These are phyloP conservation scores for Pyrrhosoma nymphula DNA, from an alignment of 2,888 invertebrate genomes.

Conservation along the genomic window DNA sequence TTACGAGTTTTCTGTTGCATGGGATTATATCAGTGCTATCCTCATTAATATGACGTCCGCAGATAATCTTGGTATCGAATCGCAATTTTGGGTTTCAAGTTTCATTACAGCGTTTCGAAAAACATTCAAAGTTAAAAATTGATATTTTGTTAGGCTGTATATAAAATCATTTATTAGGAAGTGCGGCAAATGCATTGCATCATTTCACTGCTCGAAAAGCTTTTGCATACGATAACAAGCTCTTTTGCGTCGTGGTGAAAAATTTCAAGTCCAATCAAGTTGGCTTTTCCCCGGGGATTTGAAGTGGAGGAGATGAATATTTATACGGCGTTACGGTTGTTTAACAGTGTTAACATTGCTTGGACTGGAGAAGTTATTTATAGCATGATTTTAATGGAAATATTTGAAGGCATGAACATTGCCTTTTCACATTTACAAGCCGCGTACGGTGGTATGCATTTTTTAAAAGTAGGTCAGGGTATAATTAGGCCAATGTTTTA, in stretches of 20 bases:
- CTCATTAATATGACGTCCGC: not conserved
- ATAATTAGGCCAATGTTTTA: not conserved
- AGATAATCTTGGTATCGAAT: not conserved
- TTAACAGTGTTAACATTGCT: not conserved
- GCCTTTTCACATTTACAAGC: not conserved
- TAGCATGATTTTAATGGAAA: conserved; percentile 1
- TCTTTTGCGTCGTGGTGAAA: not conserved
- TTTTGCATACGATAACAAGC: not conserved
- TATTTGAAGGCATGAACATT: not conserved
- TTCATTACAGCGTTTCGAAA: not conserved
- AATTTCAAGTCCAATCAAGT: not conserved
- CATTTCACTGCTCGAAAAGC: not conserved
- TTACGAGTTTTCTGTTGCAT: not conserved
- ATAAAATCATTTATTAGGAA: not conserved
- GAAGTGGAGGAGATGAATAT: not conserved
- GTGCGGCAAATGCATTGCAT: not conserved
- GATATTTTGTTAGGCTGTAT: not conserved
- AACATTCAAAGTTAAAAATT: too few relatives aligned
- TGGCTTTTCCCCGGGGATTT: not conserved
- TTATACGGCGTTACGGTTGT: not conserved
- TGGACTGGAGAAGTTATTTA: not conserved
- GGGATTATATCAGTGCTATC: not conserved
- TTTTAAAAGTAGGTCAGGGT: conserved; percentile 17
- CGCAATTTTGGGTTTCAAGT: not conserved
- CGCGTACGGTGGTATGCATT: not conserved